Conservation (phyloP, 2,888 invertebrate genomes). For the Hoplodrina blanda region DNA sequence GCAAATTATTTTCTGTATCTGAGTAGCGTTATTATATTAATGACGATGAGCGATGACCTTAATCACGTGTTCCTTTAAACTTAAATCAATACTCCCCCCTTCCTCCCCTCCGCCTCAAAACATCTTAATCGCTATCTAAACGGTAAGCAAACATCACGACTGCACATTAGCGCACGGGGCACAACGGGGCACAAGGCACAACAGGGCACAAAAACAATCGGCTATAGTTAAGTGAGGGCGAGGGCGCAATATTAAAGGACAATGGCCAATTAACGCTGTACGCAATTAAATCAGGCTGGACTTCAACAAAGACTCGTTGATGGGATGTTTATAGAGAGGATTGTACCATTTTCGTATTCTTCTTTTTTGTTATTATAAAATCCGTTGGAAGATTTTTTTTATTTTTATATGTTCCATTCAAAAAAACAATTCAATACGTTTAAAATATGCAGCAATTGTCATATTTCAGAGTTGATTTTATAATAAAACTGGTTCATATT, state of each 20-base stretch:
- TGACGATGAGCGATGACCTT: not conserved
- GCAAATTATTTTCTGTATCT: no score
- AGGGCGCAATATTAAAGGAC: conserved; percentile 74
- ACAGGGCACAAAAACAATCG: conserved; percentile 69
- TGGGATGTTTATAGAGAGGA: conserved; percentile 59
- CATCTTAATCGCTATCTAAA: conserved; percentile 62
- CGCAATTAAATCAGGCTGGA: conserved; percentile 77
- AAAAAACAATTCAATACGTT: no score
- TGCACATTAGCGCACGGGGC: conserved; percentile 58
- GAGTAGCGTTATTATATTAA: no score
- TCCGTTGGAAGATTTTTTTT: no score
- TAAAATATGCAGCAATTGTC: no score
- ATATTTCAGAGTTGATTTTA: no score
- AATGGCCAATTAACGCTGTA: conserved; percentile 79
- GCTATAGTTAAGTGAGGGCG: conserved; percentile 64
- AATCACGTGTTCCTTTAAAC: not conserved
- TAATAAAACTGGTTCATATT: no score
- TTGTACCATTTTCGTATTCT: conserved; percentile 25
- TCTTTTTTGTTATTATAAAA: no score
- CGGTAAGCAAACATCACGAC: conserved; percentile 57
- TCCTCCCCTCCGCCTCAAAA: conserved; percentile 22
- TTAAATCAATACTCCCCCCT: conserved; percentile 2
- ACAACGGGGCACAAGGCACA: conserved; percentile 44
- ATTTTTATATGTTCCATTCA: no score
- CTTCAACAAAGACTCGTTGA: conserved; percentile 65